Percentiles rank a stretch among this genome's conserved stretches.
These are phyloP conservation scores for Probaryconus sp. DNA, from an alignment of 1,140 invertebrate genomes.

Conservation along the genomic window DNA sequence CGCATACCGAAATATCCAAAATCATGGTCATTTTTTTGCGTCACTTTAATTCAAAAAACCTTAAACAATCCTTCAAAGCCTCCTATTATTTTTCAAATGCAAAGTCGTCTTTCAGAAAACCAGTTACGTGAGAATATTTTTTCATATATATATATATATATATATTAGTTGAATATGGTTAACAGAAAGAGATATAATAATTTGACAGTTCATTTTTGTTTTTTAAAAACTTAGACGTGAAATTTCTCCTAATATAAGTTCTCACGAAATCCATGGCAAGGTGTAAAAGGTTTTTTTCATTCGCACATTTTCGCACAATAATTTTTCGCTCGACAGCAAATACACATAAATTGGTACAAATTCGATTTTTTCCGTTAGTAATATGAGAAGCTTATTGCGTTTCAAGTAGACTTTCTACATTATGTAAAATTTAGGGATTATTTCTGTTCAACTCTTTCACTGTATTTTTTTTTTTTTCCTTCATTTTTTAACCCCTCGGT, in stretches of 20 bases:
- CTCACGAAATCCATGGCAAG: slow-evolving; percentile 26
- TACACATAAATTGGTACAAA: slow-evolving; percentile 50
- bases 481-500: slow-evolving; percentile 21
- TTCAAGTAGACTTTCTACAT: slow-evolving; percentile 66
- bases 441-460: slow-evolving; percentile 49
- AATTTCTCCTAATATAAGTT: slow-evolving; percentile 30
- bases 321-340: slow-evolving; percentile 9
- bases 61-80: slow-evolving; percentile 34
- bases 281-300: slow-evolving; percentile 36
- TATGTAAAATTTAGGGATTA: slow-evolving; percentile 74
- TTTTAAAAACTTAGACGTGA: slow-evolving; percentile 28
- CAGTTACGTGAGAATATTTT: slow-evolving; percentile 41
- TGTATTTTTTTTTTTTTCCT: slow-evolving; percentile 26
- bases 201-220: not conserved
- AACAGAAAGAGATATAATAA: too few relatives aligned
- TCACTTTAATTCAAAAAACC: slow-evolving; percentile 45
- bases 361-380: slow-evolving; percentile 61
- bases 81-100: slow-evolving; percentile 15
- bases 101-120: slow-evolving; percentile 44
- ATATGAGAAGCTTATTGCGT: slow-evolving; percentile 69
- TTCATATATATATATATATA: not conserved
- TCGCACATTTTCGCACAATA: not conserved
- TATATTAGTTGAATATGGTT: too few relatives aligned
- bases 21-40: slow-evolving; percentile 63
- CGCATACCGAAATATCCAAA: slow-evolving; percentile 63